Conservation (phyloP, 2,888 invertebrate species). For the Drosophila subsilvestris region DNA sequence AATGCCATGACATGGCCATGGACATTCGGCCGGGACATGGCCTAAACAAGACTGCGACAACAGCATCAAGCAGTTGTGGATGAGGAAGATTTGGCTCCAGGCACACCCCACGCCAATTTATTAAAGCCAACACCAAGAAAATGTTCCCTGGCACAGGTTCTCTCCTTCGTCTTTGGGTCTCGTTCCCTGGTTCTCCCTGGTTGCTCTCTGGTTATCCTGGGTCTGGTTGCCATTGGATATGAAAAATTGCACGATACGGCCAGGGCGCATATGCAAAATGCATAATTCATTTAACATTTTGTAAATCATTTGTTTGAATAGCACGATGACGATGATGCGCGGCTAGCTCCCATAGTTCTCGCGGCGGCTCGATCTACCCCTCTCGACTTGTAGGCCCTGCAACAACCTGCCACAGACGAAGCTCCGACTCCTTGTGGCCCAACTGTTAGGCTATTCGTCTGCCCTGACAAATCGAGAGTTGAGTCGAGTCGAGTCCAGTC, state of each 20-base stretch:
- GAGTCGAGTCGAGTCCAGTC: slow-evolving; percentile 27
- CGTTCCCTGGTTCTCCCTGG: not conserved
- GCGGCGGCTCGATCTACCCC: slow-evolving; percentile 2
- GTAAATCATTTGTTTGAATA: slow-evolving; percentile 82
- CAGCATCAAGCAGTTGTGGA: slow-evolving; percentile 35
- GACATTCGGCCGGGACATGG: slow-evolving; percentile 38
- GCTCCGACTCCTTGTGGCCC: slow-evolving; percentile 36
- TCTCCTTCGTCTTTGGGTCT: slow-evolving; percentile 3
- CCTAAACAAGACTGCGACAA: slow-evolving; percentile 51
- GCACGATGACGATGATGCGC: slow-evolving; percentile 72
- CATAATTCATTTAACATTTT: slow-evolving; percentile 82
- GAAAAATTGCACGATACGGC: slow-evolving; percentile 64
- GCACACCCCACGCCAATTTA: slow-evolving; percentile 79
- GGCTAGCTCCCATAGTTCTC: slow-evolving; percentile 50
- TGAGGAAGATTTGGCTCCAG: slow-evolving; percentile 55
- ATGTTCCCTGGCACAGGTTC: slow-evolving; percentile 43
- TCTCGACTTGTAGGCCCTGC: slow-evolving; percentile 7
- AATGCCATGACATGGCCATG: slow-evolving; percentile 64
- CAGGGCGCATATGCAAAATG: slow-evolving; percentile 73
- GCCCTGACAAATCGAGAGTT: slow-evolving; percentile 80
- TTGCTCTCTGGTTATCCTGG: slow-evolving; percentile 17
- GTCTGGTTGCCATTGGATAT: slow-evolving; percentile 44
- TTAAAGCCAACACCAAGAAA: slow-evolving; percentile 74
- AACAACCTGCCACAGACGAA: slow-evolving; percentile 62
- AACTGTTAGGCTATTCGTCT: slow-evolving; percentile 79